A percentile compares a stretch with the other conserved stretches of the same genome.
Evolutionary conservation across 2,888 invertebrate species (phyloP).

Genomic region (Nomada flava): DNA sequence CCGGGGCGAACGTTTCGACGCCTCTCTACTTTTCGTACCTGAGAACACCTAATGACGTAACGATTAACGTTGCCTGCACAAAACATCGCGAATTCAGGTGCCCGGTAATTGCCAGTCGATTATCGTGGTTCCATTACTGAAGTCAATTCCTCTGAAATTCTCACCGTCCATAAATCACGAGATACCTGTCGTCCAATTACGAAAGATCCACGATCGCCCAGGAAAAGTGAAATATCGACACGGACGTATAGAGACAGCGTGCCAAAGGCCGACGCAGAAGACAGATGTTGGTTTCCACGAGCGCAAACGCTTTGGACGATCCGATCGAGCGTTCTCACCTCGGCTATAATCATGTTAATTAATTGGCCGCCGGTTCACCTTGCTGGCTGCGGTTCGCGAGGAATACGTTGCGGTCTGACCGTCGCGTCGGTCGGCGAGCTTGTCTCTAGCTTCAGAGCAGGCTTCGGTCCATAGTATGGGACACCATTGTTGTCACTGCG

Average conservation of each 20-base stretch:
- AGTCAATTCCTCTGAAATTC: background rate
- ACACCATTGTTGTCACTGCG: background rate
- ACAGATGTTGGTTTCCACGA: background rate
- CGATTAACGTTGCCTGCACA: background rate
- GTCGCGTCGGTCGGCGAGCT: slow-evolving; percentile 48
- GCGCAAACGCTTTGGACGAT: slow-evolving; percentile 53
- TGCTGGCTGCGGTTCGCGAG: slow-evolving; percentile 53
- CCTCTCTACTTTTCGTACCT: background rate
- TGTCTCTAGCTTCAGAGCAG: slow-evolving; percentile 36
- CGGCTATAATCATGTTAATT: slow-evolving; percentile 70
- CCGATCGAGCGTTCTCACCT: slow-evolving; percentile 64
- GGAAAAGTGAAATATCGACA: background rate
- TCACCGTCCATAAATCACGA: background rate
- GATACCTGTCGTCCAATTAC: too few species aligned
- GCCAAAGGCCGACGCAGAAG: background rate
- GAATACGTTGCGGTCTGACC: slow-evolving; percentile 59
- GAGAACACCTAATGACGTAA: background rate
- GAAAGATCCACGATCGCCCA: background rate
- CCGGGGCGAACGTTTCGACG: background rate
- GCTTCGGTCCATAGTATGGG: too few species aligned
- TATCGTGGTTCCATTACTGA: background rate
- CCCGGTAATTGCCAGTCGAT: background rate
- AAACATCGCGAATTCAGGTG: background rate
- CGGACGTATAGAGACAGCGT: background rate
- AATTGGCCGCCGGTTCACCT: slow-evolving; percentile 61